Evolutionary conservation across 2,888 invertebrate species (phyloP).

Genomic region (Torymus tubicola): DNA sequence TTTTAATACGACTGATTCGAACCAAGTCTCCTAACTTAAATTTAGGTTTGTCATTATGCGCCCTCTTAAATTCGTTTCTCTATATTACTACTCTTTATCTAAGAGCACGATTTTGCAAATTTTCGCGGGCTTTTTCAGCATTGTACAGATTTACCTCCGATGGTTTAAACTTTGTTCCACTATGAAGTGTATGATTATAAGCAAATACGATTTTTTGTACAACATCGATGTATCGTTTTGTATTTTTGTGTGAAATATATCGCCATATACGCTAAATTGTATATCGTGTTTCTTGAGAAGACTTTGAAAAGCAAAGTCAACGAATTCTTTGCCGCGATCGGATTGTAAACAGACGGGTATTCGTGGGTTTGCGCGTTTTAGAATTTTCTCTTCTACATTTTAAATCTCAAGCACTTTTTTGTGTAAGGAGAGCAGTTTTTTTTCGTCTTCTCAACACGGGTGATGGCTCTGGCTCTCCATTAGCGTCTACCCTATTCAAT

Average conservation of each 20-base stretch:
- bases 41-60: not conserved
- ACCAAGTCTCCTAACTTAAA: not conserved
- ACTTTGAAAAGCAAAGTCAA: too few relatives aligned
- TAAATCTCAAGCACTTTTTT: too few relatives aligned
- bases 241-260: conserved; percentile 54
- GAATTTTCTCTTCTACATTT: too few relatives aligned
- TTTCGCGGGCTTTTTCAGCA: conserved; percentile 13
- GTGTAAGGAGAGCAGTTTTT: too few relatives aligned
- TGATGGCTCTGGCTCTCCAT: too few relatives aligned
- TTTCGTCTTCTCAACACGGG: too few relatives aligned
- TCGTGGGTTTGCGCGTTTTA: too few relatives aligned
- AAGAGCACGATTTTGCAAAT: conserved; percentile 14
- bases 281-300: too few relatives aligned
- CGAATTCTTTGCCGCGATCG: too few relatives aligned
- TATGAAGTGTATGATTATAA: conserved; percentile 63
- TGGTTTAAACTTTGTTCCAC: conserved; percentile 48
- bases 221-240: conserved; percentile 58
- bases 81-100: not conserved
- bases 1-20: conserved; percentile 21
- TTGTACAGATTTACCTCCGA: conserved; percentile 34
- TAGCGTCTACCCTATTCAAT: too few relatives aligned
- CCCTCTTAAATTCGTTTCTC: not conserved
- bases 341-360: too few relatives aligned
- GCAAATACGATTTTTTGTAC: conserved; percentile 60
- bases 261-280: conserved; percentile 52